Evolutionary conservation across 2,113 vertebrate species (phyloP).

Genomic region (Hyaena hyaena): DNA sequence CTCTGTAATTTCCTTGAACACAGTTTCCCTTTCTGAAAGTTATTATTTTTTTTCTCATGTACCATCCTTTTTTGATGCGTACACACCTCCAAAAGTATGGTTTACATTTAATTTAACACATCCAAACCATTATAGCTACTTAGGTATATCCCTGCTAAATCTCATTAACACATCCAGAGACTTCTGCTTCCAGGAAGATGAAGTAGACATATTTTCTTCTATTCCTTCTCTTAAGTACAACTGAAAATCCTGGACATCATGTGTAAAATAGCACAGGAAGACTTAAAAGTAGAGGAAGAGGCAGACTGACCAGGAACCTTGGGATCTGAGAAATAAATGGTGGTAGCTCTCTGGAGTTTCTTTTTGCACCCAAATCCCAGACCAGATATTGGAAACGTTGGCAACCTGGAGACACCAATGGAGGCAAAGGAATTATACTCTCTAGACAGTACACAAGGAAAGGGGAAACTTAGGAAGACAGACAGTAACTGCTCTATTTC

Average conservation of each 20-base stretch:
- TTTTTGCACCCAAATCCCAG: neutral
- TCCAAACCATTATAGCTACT: neutral
- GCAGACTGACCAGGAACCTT: too few species aligned
- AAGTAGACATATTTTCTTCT: neutral
- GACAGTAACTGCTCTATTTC: neutral
- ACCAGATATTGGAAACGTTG: neutral
- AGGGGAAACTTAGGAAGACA: neutral
- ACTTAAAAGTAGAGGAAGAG: neutral
- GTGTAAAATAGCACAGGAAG: neutral
- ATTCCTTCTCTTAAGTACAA: neutral
- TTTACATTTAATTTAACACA: neutral
- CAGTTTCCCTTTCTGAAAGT: neutral
- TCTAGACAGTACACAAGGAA: neutral
- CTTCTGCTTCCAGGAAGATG: neutral
- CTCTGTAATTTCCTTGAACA: neutral
- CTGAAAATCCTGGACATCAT: neutral
- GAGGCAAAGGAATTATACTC: neutral
- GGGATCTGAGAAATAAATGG: neutral
- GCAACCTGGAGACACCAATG: neutral
- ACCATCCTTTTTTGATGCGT: neutral
- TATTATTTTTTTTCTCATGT: neutral
- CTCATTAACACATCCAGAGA: neutral
- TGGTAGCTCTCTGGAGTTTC: neutral
- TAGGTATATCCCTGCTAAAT: neutral
- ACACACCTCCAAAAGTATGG: neutral